Evolutionary conservation across 1,140 invertebrate species (phyloP).

Genomic region (Cotesia vestalis): DNA sequence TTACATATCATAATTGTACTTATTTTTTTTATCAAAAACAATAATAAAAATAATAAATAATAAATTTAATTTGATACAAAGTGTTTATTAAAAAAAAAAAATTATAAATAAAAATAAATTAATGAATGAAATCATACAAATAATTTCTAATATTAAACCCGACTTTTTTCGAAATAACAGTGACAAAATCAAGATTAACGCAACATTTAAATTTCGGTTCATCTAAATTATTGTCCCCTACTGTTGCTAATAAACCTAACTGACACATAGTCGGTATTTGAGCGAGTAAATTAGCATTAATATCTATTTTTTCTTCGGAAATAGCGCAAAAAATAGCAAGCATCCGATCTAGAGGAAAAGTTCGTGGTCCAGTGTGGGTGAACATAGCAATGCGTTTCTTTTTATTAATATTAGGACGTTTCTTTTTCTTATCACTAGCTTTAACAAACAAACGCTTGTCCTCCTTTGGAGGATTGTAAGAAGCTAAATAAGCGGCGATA

Average conservation of each 20-base stretch:
- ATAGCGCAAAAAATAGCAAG: constrained; percentile 93
- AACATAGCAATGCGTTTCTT: constrained; percentile 63
- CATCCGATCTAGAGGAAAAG: constrained; percentile 83
- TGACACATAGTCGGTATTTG: constrained; percentile 82
- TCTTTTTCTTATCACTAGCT: constrained; percentile 72
- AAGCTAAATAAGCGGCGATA: constrained; percentile 89
- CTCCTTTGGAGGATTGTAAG: constrained; percentile 86
- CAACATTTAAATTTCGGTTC: constrained; percentile 79
- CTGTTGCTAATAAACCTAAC: constrained; percentile 72
- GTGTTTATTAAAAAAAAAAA: constrained; percentile 32
- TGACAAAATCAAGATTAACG: constrained; percentile 76
- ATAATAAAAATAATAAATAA: too few relatives aligned
- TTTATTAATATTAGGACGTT: constrained; percentile 43
- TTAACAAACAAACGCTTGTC: constrained; percentile 86
- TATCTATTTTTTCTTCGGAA: constrained; percentile 81
- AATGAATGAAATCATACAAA: constrained; percentile 73
- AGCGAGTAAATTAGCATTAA: constrained; percentile 83
- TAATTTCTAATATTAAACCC: constrained; percentile 79
- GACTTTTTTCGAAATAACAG: constrained; percentile 74
- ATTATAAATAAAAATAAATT: constrained; percentile 34
- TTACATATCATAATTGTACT: too few relatives aligned
- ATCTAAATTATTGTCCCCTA: constrained; percentile 73
- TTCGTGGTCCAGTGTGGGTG: constrained; percentile 78
- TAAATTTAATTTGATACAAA: constrained; percentile 35
- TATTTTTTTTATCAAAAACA: too few relatives aligned